A percentile compares a stretch with the other conserved stretches of the same genome.
Conservation (phyloP, 2,797 vertebrate species). For the Potorous gilbertii region DNA sequence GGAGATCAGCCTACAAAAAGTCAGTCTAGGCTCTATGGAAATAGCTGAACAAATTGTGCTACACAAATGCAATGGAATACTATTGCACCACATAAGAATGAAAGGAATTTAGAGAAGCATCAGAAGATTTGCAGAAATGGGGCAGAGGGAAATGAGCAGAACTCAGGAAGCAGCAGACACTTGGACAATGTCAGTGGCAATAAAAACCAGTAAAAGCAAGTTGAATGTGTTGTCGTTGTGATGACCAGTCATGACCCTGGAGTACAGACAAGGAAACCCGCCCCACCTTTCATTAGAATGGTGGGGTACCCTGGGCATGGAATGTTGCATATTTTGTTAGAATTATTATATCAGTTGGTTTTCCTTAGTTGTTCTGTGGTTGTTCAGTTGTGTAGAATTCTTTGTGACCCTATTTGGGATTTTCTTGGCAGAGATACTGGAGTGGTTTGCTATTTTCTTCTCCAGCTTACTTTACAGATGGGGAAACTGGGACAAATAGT, state of each 20-base stretch:
- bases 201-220: background rate
- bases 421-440: background rate
- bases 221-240: background rate
- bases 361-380: background rate
- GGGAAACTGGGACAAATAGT: background rate
- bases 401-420: background rate
- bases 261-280: background rate
- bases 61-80: background rate
- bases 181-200: background rate
- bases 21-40: background rate
- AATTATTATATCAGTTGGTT: background rate
- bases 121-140: background rate
- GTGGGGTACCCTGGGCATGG: background rate
- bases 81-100: background rate
- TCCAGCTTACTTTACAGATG: background rate
- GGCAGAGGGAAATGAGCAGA: background rate
- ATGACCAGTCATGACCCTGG: background rate
- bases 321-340: background rate
- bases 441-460: background rate
- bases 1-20: background rate
- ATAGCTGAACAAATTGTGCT: background rate
- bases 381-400: background rate
- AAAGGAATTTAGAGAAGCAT: background rate
- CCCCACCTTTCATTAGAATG: background rate
- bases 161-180: background rate